Percentiles rank a stretch among this genome's conserved stretches.
phyloP scores from a whole-genome alignment of 2,888 invertebrate genomes.

The Cephus spinipes region DNA sequence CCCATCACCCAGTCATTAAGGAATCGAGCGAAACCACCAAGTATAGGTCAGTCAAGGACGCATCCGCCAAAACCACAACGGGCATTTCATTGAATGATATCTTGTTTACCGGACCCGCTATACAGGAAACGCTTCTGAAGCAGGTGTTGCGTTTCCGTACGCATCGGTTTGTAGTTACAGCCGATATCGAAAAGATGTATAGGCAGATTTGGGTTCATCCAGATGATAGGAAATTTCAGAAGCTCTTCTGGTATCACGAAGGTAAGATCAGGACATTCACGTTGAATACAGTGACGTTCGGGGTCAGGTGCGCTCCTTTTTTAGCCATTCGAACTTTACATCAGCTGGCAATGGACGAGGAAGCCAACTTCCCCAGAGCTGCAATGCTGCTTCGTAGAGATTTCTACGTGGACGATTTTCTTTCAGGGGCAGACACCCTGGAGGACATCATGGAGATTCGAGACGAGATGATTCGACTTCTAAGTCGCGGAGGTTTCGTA shows the following conservation, averaged over 20 bases:
- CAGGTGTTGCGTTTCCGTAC: conserved; percentile 39
- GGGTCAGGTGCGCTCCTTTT: conserved; percentile 36
- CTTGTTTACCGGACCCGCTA: conserved; percentile 37
- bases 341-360: conserved; percentile 38
- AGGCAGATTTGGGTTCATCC: conserved; percentile 30
- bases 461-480: conserved; percentile 22
- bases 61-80: conserved; percentile 24
- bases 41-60: conserved; percentile 35
- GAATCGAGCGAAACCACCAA: conserved; percentile 33
- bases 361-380: conserved; percentile 16
- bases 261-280: conserved; percentile 34
- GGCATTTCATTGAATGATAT: conserved; percentile 40
- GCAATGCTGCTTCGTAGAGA: conserved; percentile 19
- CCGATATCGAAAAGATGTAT: conserved; percentile 51
- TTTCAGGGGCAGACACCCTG: conserved; percentile 25
- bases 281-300: conserved; percentile 29
- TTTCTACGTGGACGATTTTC: conserved; percentile 33
- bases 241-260: conserved; percentile 16
- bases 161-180: conserved; percentile 36
- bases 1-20: conserved; percentile 33
- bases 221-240: conserved; percentile 22
- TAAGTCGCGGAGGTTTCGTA: conserved; percentile 24
- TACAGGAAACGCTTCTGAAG: conserved; percentile 39
- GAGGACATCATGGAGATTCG: conserved; percentile 15
- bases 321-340: conserved; percentile 37